Conservation (phyloP, 1,140 invertebrate species). For the Ceratosolen solmsi region DNA sequence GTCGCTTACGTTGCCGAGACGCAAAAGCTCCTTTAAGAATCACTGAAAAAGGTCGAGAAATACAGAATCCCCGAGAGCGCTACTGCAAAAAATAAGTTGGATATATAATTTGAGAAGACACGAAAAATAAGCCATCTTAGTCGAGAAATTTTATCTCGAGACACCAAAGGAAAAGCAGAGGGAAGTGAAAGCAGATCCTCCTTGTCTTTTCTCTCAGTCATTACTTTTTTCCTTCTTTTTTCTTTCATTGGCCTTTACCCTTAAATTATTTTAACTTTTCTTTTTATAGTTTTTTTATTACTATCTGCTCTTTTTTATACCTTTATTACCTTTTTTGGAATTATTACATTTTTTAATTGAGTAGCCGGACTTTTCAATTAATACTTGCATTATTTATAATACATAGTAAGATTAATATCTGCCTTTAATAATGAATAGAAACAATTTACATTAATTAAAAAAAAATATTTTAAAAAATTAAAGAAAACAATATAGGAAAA, state of each 20-base stretch:
- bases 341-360: background rate
- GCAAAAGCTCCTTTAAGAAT: conserved; percentile 45
- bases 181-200: conserved; percentile 56
- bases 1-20: background rate
- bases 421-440: background rate
- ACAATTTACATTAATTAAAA: background rate
- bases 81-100: conserved; percentile 50
- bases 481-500: too few species aligned
- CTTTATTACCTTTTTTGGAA: background rate
- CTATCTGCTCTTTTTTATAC: background rate
- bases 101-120: conserved; percentile 61
- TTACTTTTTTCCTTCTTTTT: conserved; percentile 8
- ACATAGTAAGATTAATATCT: background rate
- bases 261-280: background rate
- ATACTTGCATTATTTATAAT: background rate
- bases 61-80: conserved; percentile 53
- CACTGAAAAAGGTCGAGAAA: conserved; percentile 35
- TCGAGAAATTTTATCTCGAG: conserved; percentile 56
- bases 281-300: background rate
- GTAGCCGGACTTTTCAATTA: background rate
- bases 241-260: background rate
- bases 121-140: conserved; percentile 58
- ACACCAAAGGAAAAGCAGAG: conserved; percentile 51
- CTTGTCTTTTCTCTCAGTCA: background rate
- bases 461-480: too few species aligned